phyloP scores from a whole-genome alignment of 2,888 invertebrate species.

The Synergus japonicus region DNA sequence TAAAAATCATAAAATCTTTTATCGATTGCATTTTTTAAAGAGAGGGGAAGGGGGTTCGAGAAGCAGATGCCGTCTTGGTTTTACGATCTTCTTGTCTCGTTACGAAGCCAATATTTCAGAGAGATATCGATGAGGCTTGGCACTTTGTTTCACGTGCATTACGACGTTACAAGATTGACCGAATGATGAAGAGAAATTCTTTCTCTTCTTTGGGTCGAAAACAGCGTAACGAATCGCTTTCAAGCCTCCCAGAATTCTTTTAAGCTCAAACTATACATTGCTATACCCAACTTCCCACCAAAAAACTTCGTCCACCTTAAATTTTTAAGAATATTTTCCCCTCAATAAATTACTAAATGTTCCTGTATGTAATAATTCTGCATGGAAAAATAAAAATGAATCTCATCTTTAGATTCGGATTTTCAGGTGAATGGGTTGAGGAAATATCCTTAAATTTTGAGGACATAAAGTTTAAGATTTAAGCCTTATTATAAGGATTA shows the following conservation, averaged over 20 bases:
- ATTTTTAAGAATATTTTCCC: background rate
- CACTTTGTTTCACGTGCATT: slow-evolving; percentile 23
- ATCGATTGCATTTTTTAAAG: slow-evolving; percentile 54
- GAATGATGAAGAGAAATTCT: slow-evolving; percentile 6
- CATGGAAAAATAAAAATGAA: background rate
- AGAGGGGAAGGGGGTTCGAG: slow-evolving; percentile 41
- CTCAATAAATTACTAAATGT: background rate
- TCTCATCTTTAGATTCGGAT: background rate
- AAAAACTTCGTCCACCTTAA: background rate
- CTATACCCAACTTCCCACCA: background rate
- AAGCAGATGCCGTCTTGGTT: slow-evolving; percentile 42
- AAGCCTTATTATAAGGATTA: background rate
- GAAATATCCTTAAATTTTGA: background rate
- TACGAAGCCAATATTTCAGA: slow-evolving; percentile 50
- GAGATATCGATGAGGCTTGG: slow-evolving; percentile 47
- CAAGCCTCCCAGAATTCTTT: background rate
- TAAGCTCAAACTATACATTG: background rate
- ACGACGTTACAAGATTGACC: slow-evolving; percentile 8
- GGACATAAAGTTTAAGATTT: background rate
- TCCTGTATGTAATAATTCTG: background rate
- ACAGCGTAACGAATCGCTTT: background rate
- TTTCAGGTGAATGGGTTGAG: background rate
- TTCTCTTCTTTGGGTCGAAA: slow-evolving; percentile 5
- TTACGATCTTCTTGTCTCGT: slow-evolving; percentile 56
- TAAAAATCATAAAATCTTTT: slow-evolving; percentile 64